Evolutionary conservation across 2,888 invertebrate species (phyloP).

Genomic region (Hyalella azteca): DNA sequence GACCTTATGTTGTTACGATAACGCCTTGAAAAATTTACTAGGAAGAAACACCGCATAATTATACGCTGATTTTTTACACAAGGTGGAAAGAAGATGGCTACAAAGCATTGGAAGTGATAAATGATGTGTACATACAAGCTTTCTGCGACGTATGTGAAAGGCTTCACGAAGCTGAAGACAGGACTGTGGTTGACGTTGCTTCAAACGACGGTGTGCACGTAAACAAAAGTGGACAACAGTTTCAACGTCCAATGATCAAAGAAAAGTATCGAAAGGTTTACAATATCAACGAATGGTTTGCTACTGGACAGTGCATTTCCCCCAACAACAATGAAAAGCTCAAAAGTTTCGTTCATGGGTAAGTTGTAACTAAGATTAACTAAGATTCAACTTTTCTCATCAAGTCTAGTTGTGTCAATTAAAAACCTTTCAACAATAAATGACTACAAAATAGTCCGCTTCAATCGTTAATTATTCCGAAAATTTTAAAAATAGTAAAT

Average conservation of each 20-base stretch:
- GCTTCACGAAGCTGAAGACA: slow-evolving; percentile 43
- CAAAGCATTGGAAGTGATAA: slow-evolving; percentile 34
- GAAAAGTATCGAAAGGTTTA: not conserved
- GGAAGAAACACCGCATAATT: not conserved
- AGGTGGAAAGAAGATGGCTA: slow-evolving; percentile 44
- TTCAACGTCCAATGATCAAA: not conserved
- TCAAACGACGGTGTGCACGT: not conserved
- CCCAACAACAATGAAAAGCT: not conserved
- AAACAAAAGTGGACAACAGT: not conserved
- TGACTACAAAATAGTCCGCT: too few relatives aligned
- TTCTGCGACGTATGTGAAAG: slow-evolving; percentile 46
- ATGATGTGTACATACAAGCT: not conserved
- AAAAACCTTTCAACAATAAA: too few relatives aligned
- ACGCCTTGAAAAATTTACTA: not conserved
- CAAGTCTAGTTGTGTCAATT: too few relatives aligned
- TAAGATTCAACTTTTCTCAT: too few relatives aligned
- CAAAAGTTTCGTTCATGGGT: not conserved
- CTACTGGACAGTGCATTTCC: not conserved
- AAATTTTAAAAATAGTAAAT: too few relatives aligned
- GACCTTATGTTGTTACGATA: not conserved
- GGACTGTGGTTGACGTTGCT: slow-evolving; percentile 1
- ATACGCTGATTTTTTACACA: too few relatives aligned
- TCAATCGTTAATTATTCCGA: too few relatives aligned
- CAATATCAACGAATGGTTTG: not conserved
- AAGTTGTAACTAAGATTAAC: too few relatives aligned